Conservation (phyloP, 2,797 vertebrate genomes). For the Tauraco hartlaubi region DNA sequence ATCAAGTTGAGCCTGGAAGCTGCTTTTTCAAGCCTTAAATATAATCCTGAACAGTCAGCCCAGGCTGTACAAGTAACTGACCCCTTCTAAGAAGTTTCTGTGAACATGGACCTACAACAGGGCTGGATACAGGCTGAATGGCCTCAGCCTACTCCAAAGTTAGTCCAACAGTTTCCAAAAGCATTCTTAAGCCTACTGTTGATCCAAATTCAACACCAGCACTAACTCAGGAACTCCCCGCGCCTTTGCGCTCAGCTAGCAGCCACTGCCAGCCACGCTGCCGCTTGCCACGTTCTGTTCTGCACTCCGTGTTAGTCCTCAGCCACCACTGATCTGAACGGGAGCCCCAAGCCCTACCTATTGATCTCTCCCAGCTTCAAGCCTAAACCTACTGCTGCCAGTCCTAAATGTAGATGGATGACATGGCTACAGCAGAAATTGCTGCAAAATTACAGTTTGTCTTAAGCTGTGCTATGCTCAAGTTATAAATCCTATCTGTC, state of each 20-base stretch:
- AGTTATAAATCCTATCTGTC: neutral
- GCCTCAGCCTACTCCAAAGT: neutral
- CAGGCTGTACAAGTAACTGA: neutral
- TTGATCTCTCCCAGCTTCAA: neutral
- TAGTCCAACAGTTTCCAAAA: neutral
- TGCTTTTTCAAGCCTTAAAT: neutral
- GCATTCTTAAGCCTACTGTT: neutral
- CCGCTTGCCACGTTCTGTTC: neutral
- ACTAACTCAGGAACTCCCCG: neutral
- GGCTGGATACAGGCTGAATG: neutral
- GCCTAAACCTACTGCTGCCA: neutral
- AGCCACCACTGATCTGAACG: neutral
- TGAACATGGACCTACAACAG: rapidly evolving
- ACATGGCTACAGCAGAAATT: neutral
- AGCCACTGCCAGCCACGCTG: rapidly evolving
- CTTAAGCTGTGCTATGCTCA: neutral
- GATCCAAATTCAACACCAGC: neutral
- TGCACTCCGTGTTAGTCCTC: rapidly evolving
- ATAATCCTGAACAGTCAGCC: neutral
- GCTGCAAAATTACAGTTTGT: neutral
- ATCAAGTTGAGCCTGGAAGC: neutral
- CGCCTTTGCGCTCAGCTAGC: rapidly evolving
- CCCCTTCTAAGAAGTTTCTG: neutral
- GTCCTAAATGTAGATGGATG: neutral
- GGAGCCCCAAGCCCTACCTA: neutral